These are phyloP conservation scores for Anguilla pacifica DNA, from an alignment of 2,797 vertebrate genomes.

Conservation along the genomic window DNA sequence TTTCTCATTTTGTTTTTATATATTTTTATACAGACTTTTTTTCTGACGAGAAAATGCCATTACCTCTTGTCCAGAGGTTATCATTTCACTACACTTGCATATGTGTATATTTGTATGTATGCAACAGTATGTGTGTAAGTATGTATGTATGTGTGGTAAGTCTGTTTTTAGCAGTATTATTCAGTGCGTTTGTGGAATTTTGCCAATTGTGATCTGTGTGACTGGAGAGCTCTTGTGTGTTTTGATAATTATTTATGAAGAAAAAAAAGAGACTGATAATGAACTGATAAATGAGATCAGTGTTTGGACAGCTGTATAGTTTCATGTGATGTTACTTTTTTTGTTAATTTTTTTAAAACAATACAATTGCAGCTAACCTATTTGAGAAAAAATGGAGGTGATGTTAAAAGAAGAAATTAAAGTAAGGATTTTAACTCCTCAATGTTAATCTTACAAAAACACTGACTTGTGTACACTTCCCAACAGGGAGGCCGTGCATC, in stretches of 20 bases:
- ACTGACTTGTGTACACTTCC: slow-evolving; percentile 1
- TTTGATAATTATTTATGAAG: slow-evolving; percentile 81
- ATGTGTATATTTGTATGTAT: slow-evolving; percentile 79
- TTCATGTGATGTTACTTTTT: slow-evolving; percentile 54
- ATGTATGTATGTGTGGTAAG: slow-evolving; percentile 56
- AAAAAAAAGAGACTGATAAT: slow-evolving; percentile 55
- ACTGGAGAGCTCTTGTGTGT: slow-evolving; percentile 61
- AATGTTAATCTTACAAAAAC: slow-evolving; percentile 2
- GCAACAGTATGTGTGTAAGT: slow-evolving; percentile 59
- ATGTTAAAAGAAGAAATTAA: neutral
- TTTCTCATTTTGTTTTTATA: slow-evolving; percentile 62
- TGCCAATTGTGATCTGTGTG: slow-evolving; percentile 65
- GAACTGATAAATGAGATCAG: slow-evolving; percentile 49
- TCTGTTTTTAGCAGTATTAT: slow-evolving; percentile 64
- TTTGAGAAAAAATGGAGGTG: slow-evolving; percentile 42
- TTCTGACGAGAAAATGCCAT: slow-evolving; percentile 60
- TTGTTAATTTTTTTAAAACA: slow-evolving; percentile 44
- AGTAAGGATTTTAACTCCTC: slow-evolving; percentile 8
- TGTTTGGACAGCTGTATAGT: slow-evolving; percentile 54
- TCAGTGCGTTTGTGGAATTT: slow-evolving; percentile 47
- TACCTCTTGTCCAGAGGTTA: slow-evolving; percentile 65
- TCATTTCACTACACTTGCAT: slow-evolving; percentile 69
- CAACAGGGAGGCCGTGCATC: slow-evolving; percentile 5
- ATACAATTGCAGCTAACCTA: slow-evolving; percentile 46
- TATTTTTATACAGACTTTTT: slow-evolving; percentile 71